Conservation (phyloP, 2,113 vertebrate genomes). For the Dasyurus viverrinus region DNA sequence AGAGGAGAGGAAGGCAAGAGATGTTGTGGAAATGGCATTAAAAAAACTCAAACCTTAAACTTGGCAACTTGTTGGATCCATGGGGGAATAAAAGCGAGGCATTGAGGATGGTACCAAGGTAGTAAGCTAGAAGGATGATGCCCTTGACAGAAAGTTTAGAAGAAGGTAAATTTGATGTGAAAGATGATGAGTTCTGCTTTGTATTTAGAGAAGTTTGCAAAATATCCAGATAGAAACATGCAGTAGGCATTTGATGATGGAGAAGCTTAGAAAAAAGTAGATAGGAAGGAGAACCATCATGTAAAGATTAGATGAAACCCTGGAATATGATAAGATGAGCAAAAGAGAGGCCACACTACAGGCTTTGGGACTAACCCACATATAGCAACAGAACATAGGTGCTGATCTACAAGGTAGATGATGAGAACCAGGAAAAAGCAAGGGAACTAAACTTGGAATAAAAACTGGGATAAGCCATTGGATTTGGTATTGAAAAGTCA, state of each 20-base stretch:
- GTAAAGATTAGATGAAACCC: not conserved
- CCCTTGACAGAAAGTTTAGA: too few relatives aligned
- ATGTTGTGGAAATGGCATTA: not conserved
- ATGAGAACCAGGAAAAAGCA: not conserved
- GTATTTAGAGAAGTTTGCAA: not conserved
- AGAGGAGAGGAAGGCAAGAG: not conserved
- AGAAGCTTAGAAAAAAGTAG: not conserved
- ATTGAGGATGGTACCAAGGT: too few relatives aligned
- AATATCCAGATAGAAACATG: not conserved
- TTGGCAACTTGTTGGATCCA: not conserved
- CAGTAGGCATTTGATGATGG: too few relatives aligned
- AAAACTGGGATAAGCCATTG: not conserved
- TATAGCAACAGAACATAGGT: not conserved
- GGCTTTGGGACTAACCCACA: not conserved
- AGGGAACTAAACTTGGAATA: not conserved
- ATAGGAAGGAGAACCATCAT: not conserved
- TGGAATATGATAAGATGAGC: not conserved
- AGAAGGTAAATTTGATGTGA: too few relatives aligned
- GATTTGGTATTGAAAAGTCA: not conserved
- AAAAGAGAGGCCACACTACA: not conserved
- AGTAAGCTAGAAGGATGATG: too few relatives aligned
- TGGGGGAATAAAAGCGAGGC: too few relatives aligned
- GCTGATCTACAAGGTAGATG: not conserved
- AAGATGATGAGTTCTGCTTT: not conserved
- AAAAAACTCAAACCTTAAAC: not conserved